A percentile compares a stretch with the other conserved stretches of the same genome.
phyloP scores from a whole-genome alignment of 2,797 vertebrate genomes.

The Cryptoblepharus egeriae region DNA sequence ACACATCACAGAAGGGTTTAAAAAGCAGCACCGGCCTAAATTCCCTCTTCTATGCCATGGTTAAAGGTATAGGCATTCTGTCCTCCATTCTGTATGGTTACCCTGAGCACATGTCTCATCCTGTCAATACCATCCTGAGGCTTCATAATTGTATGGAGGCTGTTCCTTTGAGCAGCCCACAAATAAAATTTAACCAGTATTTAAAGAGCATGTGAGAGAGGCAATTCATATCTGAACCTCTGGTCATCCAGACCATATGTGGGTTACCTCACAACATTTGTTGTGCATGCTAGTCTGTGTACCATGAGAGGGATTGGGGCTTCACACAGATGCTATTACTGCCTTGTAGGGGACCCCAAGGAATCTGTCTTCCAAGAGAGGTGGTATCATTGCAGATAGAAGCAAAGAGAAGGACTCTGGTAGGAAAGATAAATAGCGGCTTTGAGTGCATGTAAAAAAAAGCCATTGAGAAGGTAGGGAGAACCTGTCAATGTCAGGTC shows the following conservation, averaged over 20 bases:
- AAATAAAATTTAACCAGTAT: no score
- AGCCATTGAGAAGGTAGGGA: neutral
- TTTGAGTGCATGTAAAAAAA: conserved; percentile 23
- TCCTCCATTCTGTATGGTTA: no score
- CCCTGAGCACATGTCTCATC: no score
- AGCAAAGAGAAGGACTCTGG: conserved; percentile 28
- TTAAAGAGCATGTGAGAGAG: no score
- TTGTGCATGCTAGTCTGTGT: neutral
- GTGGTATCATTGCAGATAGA: neutral
- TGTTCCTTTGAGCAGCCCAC: no score
- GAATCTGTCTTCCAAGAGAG: conserved; percentile 27
- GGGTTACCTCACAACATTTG: neutral
- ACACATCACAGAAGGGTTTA: no score
- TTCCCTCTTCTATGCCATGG: no score
- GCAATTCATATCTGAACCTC: neutral
- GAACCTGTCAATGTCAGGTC: conserved; percentile 8
- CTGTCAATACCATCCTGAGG: no score
- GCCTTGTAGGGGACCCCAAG: rapidly evolving
- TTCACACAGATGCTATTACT: neutral
- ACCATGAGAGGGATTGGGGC: neutral
- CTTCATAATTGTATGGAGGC: no score
- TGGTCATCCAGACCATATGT: conserved; percentile 2
- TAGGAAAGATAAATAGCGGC: conserved; percentile 32
- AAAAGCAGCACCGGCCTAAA: no score
- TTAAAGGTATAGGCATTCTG: no score